Base-by-base conservation (phyloP, 2,888 invertebrate genomes). In the Leucophenga montana region DNA sequence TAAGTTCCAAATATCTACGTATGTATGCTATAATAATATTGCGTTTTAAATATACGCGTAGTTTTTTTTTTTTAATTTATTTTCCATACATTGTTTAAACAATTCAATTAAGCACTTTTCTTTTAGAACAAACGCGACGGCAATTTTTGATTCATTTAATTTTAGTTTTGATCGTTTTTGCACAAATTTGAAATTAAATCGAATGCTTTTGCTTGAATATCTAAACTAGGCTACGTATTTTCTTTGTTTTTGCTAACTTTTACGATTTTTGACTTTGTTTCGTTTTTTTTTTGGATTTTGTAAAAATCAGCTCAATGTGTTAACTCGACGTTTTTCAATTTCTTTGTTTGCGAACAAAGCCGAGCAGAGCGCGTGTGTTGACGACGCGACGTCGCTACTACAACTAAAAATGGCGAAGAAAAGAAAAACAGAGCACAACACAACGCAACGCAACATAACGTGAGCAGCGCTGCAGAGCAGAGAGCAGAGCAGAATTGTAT, bases 341-440 rank as follows among this genome's bases (percentile, higher is more conserved):
- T 70, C 50, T 72, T 72, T 73, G 73, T 67, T 71, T 74, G 70
- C 77, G 71, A 67, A 31, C n/a, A 27, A 73, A 75, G 74, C 77
- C 77, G 77, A 83, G 85, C 86, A 85, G 48, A 39, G 77, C 87
- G 85, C 87, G 87, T 85, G 86, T 88, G 87, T 84, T 87, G 82
- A 87, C 88, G 85, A 86, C 87, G 86, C 89, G 89, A 88, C 88
- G 88, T 87, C 87, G 88, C 87, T 85, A 88, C 87, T 88, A 85
- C 82, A 83, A 85, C 82, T 85, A 79, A 80, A n/a, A 22, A 46
- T 27, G 62, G 33, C 39, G 16, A 18, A 39, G 9, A 62, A 27
- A 16, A 33, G 16, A 62, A 6, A 44, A 71, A 68, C n/a, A n/a
- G n/a, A n/a, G n/a, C n/a, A n/a, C n/a, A n/a, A n/a, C n/a, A n/a